Evolutionary conservation across 2,113 vertebrate genomes (phyloP), one percentile per base, ranked within the genome.

Genomic region (Patagioenas fasciata): DNA sequence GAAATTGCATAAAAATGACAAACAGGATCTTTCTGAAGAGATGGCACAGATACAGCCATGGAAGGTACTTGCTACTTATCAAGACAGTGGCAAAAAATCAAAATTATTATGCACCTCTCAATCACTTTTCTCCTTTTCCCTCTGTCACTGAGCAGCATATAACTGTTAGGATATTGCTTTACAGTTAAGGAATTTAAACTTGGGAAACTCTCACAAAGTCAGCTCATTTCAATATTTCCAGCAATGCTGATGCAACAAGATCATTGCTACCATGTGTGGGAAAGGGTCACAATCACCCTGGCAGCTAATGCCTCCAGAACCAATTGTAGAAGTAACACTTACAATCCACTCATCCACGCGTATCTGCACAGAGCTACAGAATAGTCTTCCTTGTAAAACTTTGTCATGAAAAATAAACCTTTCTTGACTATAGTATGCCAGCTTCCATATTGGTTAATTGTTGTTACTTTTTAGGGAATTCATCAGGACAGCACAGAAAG

Each of bases 251-350:
- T 92, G 91, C 91, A 94, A 94, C 28, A 15, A 89, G 94, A 94
- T 91, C 94, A 95, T 67, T 91, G 80, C 85, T 80, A 77, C 77
- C 67, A 91, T 88, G 85, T 95, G 95, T 97, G 93, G 93, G 93
- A 97, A 96, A 90, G 88, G 79, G 85, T 60, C 82, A 94, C 88
- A 67, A 56, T 47, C 81, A 73, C 34, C 58, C 81, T 82, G 51
- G 26, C 10, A 67, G 81, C 62, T 96, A 96, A 96, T 95, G 89
- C 96, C 89, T 91, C 88, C 93, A 96, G 93, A 96, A 95, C 91
- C 93, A 94, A 88, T 89, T 74, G 91, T 54, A 72, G 79, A 90
- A 95, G 91, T 96, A 97, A 90, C 79, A 97, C 84, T 95, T 80
- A 64, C 32, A 96, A 94, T 94, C 67, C 85, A 23, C 67, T 93